A percentile compares a stretch with the other conserved stretches of the same genome.
These are phyloP conservation scores for Acanthornis magna DNA, from an alignment of 2,797 vertebrate species.

Conservation along the genomic window DNA sequence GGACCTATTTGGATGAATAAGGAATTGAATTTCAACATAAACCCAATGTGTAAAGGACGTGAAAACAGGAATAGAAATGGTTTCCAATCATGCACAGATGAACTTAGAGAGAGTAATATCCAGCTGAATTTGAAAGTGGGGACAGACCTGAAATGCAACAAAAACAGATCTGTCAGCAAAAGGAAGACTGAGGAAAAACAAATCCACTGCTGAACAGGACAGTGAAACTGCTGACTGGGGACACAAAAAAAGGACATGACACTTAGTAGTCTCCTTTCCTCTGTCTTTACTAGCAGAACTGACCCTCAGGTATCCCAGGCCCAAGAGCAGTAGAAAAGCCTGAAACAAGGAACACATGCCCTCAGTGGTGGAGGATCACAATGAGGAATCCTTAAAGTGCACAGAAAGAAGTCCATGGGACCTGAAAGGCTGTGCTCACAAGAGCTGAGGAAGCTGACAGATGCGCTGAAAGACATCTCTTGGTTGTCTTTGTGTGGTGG, in stretches of 20 bases:
- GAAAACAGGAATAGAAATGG: background rate
- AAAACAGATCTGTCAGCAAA: background rate
- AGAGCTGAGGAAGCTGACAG: background rate
- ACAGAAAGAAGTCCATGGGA: rapidly evolving
- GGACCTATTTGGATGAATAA: background rate
- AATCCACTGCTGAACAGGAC: background rate
- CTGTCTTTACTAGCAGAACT: background rate
- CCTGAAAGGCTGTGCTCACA: background rate
- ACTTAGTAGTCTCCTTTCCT: background rate
- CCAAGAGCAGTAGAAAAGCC: background rate
- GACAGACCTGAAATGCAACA: background rate
- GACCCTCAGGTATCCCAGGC: background rate
- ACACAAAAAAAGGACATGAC: background rate
- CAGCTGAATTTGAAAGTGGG: background rate
- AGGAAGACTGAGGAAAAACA: background rate
- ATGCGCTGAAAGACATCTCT: background rate
- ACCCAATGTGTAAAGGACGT: background rate
- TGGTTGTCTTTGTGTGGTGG: background rate
- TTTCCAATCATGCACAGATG: background rate
- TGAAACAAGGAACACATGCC: background rate
- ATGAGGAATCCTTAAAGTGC: background rate
- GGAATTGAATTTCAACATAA: background rate
- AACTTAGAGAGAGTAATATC: background rate
- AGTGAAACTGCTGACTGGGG: background rate
- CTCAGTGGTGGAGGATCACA: background rate